Base-by-base conservation (phyloP, 2,113 vertebrate genomes). In the Blennius ocellaris region DNA sequence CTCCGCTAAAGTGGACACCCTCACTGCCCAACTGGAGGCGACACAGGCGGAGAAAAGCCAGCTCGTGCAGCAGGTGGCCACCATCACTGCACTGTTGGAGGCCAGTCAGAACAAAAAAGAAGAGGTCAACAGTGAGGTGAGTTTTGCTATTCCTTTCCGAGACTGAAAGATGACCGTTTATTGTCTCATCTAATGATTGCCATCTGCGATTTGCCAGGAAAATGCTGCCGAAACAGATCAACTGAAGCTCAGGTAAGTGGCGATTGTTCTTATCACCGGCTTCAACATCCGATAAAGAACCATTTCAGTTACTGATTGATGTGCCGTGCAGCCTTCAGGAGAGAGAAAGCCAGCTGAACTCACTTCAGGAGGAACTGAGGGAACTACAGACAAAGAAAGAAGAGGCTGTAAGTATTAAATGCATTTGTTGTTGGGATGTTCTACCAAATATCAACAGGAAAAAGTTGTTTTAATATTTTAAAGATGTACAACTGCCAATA, bases 71-170 rank as follows among this genome's bases (percentile, higher is more conserved):
- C 94, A 93, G 78, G 93, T 97, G 80, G 88, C 78, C 30, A 94
- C 95, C 71, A 95, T 96, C 0, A 96, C 95, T 88, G 83, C 94
- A 8, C 93, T 98, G 62, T 87, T 98, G 79, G 96, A 97, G 76
- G 95, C 95, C 1, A 93, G 91, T 83, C 94, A 94, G 78, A 93
- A 64, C 72, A 91, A 70, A 39, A 92, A 93, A 3, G 82, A 78
- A 8, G 93, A 94, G 58, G 90, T 91, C 21, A 50, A 85, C 39
- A 9, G 81, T 15, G 90, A 96, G 96, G 96, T 96, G 44, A 52
- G 53, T 3, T 6, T 12, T 11, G 6, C 53, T 56, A 55, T 3
- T 47, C 8, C 51, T 65, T 43, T 36, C 4, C 44, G 51, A 57
- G 60, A 59, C 36, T n/a, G 40, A 53, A 0, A 6, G 9, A 17